A percentile compares a stretch with the other conserved stretches of the same genome.
Conservation (phyloP, 2,797 vertebrate genomes). For the Poecilia gillii region DNA sequence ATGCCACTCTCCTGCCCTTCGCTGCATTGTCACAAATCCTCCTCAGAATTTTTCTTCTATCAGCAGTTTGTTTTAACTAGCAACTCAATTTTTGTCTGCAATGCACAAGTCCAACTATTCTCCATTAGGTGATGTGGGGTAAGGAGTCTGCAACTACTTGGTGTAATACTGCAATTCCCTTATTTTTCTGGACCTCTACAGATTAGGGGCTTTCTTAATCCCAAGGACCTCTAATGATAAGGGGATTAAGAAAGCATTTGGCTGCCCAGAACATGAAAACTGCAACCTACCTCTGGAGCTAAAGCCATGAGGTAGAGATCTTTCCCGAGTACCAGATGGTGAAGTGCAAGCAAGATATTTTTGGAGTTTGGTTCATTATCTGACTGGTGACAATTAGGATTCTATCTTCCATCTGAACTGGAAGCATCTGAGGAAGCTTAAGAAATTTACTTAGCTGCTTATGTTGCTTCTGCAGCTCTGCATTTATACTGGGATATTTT, state of each 20-base stretch:
- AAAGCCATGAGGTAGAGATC: background rate
- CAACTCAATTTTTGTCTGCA: conserved; percentile 11
- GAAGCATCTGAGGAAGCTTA: background rate
- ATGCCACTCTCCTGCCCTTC: conserved; percentile 17
- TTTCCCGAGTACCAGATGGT: background rate
- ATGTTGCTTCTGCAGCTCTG: background rate
- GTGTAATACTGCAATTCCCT: background rate
- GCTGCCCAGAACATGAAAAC: background rate
- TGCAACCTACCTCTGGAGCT: background rate
- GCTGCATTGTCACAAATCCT: conserved; percentile 32
- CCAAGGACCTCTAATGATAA: background rate
- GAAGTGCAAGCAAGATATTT: background rate
- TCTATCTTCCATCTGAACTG: background rate
- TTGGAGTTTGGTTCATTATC: background rate
- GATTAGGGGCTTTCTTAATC: background rate
- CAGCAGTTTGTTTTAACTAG: conserved; percentile 13
- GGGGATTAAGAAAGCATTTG: conserved; percentile 2
- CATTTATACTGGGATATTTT: background rate
- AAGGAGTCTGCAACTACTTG: conserved; percentile 7
- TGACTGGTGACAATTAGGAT: background rate
- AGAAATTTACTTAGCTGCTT: background rate
- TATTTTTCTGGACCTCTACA: background rate
- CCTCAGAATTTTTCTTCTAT: conserved; percentile 16
- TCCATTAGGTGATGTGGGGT: conserved; percentile 6
- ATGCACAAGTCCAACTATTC: background rate